Percentiles rank a stretch among this genome's conserved stretches.
Conservation (phyloP, 2,113 vertebrate species). For the Xenopus tropicalis region DNA sequence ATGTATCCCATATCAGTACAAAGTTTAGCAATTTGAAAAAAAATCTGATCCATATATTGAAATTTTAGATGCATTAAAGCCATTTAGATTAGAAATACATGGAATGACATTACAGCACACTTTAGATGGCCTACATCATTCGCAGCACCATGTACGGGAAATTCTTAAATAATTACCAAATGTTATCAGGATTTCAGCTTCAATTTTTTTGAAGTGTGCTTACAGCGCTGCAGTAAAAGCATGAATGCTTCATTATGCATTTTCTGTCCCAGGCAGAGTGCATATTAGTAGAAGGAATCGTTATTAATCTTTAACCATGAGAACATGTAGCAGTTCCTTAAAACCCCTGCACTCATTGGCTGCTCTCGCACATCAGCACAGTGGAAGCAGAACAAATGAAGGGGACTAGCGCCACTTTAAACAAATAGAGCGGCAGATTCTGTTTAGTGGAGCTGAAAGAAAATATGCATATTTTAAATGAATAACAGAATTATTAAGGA, state of each 20-base stretch:
- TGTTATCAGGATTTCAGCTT: background rate
- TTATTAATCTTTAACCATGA: slow-evolving; percentile 15
- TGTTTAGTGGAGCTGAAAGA: slow-evolving; percentile 33
- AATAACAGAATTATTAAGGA: background rate
- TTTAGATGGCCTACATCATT: too few species aligned
- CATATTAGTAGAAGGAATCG: background rate
- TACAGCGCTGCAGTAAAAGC: background rate
- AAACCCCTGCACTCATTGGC: background rate
- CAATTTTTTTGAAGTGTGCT: background rate
- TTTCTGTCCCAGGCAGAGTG: background rate
- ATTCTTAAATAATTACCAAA: too few species aligned
- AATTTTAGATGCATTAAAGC: too few species aligned
- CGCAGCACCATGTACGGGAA: too few species aligned
- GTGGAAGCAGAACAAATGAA: slow-evolving; percentile 28
- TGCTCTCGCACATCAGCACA: slow-evolving; percentile 2
- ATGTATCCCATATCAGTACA: too few species aligned
- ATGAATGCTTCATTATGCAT: background rate
- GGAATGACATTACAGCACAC: too few species aligned
- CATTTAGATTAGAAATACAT: too few species aligned
- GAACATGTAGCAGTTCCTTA: slow-evolving; percentile 20
- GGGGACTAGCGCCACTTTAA: slow-evolving; percentile 28
- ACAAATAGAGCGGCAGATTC: slow-evolving; percentile 44
- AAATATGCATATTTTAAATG: slow-evolving; percentile 46
- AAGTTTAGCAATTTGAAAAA: too few species aligned
- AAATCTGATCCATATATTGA: too few species aligned